phyloP scores from a whole-genome alignment of 2,797 vertebrate genomes.

The Lemur catta region DNA sequence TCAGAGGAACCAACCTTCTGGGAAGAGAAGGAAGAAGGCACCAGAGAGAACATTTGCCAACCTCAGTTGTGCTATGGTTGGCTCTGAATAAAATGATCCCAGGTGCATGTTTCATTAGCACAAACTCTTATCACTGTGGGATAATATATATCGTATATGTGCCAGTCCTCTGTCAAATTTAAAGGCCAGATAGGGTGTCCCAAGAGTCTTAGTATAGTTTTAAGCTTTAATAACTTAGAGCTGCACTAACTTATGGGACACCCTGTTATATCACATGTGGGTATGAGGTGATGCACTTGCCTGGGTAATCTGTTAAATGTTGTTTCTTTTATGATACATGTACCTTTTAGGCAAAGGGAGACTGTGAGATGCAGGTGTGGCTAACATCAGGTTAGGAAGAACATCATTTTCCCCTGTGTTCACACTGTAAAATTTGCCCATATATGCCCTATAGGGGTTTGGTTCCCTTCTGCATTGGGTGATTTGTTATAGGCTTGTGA shows the following conservation, averaged over 20 bases:
- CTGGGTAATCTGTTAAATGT: not conserved
- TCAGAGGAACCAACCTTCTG: not conserved
- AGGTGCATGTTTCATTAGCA: not conserved
- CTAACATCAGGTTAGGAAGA: not conserved
- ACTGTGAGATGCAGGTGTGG: not conserved
- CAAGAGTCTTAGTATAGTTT: not conserved
- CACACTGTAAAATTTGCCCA: not conserved
- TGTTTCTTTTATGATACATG: not conserved
- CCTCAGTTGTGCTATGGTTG: not conserved
- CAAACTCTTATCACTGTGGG: not conserved
- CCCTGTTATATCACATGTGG: not conserved
- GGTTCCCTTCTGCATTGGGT: not conserved
- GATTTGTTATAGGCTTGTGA: not conserved
- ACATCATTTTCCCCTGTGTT: not conserved
- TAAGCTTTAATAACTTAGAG: conserved; percentile 36
- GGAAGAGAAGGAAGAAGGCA: not conserved
- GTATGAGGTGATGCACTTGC: not conserved
- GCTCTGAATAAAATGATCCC: not conserved
- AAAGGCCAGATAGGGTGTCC: conserved; percentile 6
- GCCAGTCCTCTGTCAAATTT: not conserved
- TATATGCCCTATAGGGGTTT: not conserved
- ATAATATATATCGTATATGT: not conserved
- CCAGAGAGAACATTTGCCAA: not conserved
- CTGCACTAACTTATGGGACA: not conserved
- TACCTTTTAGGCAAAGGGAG: not conserved